Conservation (phyloP, 2,888 invertebrate species). For the Cephus rjabovi region DNA sequence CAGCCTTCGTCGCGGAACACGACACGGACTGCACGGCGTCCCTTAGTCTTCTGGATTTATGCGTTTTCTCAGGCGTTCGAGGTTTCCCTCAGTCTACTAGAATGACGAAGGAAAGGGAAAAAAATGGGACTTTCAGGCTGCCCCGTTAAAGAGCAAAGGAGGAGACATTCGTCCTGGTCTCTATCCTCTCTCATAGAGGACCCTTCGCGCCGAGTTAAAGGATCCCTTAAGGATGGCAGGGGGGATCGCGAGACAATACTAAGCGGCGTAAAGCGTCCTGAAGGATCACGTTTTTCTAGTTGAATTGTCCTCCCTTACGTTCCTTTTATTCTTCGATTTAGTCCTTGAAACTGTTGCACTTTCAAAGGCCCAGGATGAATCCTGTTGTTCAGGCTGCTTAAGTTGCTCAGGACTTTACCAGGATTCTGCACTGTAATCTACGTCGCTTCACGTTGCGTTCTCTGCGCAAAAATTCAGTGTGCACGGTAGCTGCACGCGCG, state of each 20-base stretch:
- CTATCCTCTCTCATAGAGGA: neutral
- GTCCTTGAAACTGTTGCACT: neutral
- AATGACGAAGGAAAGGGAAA: neutral
- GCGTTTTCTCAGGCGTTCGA: neutral
- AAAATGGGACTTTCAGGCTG: neutral
- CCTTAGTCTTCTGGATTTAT: neutral
- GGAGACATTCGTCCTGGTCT: neutral
- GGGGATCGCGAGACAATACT: constrained; percentile 1
- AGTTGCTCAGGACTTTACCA: neutral
- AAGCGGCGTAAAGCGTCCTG: neutral
- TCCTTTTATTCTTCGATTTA: constrained; percentile 1
- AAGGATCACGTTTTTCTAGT: constrained; percentile 4
- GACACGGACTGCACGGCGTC: neutral
- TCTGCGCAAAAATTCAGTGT: neutral
- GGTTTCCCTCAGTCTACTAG: neutral
- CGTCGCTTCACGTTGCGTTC: neutral
- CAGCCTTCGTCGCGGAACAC: neutral
- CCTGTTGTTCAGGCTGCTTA: neutral
- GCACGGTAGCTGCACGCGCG: neutral
- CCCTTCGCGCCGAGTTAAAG: constrained; percentile 3
- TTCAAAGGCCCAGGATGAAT: neutral
- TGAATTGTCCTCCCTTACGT: neutral
- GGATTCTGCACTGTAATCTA: neutral
- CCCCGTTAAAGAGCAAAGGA: neutral
- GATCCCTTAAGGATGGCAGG: neutral